Evolutionary conservation across 2,797 vertebrate species (phyloP), one percentile per base, ranked within the genome.

Genomic region (Lagodon rhomboides): DNA sequence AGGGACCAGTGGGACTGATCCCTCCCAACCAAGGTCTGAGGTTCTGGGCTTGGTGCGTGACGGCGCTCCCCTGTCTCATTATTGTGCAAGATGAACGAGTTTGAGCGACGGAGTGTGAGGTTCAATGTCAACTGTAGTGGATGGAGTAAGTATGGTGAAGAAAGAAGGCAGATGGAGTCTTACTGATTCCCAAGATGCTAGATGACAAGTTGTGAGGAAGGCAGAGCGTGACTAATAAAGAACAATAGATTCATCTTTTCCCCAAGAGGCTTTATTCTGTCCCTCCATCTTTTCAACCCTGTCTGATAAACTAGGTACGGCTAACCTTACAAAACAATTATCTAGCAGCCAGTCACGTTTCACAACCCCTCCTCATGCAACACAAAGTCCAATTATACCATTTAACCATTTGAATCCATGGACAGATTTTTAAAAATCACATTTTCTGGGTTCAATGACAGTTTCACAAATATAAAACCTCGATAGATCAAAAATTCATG

Each of bases 11-110:
- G 81, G 73, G 60, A 78, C 59, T 50, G 3, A 34, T 20, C 13
- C 47, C 41, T 49, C 17, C 43, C 56, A 73, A 41, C 53, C 68
- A 70, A 78, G 64, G 82, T 75, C 64, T 83, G 41, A 23, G 49
- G 16, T 34, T 79, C 44, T 4, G 65, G 62, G 58, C 43, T 55
- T 4, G 11, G 10, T 47, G 70, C 23, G 1, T 83, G 69, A 81
- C 30, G 23, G 63, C 6, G 0, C 60, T 69, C 53, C 56, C 68
- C 47, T 6, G 53, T 78, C 81, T 85, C 79, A 73, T 84, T 77
- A 85, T 7, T 25, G 8, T 58, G 12, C 18, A 68, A 85, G 73
- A 85, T 56, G 50, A 85, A 80, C 2, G 51, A 85, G 58, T 43
- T 15, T 22, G 15, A 41, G 43, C 55, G 71, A 64, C 44, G 27